Evolutionary conservation across 2,113 vertebrate species (phyloP).

Genomic region (Sinosuthora webbiana): DNA sequence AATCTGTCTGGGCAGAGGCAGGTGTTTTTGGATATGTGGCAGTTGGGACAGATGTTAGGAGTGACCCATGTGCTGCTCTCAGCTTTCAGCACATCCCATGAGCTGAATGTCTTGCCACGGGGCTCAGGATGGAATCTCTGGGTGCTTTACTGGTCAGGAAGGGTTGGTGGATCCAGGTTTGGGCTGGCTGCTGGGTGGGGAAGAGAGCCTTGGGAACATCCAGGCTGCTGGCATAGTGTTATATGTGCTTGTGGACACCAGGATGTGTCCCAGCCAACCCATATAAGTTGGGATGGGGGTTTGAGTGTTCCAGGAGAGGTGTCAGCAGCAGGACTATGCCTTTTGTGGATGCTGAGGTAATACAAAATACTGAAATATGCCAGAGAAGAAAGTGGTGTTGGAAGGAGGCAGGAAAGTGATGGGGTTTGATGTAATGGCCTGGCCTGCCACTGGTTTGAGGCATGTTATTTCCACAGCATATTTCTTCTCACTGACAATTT

Average conservation of each 20-base stretch:
- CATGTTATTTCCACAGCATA: background rate
- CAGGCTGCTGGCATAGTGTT: background rate
- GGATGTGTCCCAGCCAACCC: background rate
- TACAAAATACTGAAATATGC: background rate
- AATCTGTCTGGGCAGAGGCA: background rate
- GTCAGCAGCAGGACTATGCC: background rate
- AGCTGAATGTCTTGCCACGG: rapidly evolving
- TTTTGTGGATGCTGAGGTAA: background rate
- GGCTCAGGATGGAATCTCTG: background rate
- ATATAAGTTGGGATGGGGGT: background rate
- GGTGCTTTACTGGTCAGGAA: background rate
- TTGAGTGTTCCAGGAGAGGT: background rate
- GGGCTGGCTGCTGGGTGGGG: background rate
- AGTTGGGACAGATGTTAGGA: background rate
- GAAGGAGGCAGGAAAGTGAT: background rate
- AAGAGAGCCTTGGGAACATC: background rate
- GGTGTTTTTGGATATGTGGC: background rate
- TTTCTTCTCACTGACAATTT: background rate
- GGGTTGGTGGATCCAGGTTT: background rate
- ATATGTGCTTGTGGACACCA: background rate
- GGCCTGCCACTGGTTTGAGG: background rate
- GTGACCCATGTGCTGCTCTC: rapidly evolving
- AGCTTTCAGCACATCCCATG: background rate
- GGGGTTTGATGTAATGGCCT: rapidly evolving
- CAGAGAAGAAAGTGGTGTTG: background rate